Evolutionary conservation across 2,888 invertebrate genomes (phyloP).

Genomic region (Odontocerum albicorne): DNA sequence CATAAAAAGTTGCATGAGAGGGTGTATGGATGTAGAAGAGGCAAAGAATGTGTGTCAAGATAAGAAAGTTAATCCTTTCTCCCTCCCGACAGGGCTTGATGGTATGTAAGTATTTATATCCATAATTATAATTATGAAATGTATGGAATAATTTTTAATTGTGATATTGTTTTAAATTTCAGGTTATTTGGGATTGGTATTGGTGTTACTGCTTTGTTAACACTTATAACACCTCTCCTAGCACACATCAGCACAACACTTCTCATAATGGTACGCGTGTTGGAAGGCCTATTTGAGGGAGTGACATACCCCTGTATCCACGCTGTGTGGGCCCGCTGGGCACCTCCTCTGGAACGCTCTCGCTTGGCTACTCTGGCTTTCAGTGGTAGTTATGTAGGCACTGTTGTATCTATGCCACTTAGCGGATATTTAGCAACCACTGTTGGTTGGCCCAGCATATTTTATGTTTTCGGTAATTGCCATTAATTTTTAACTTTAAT

Average conservation of each 20-base stretch:
- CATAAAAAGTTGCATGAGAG: too few species aligned
- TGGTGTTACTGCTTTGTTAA: slow-evolving; percentile 75
- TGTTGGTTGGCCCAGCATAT: slow-evolving; percentile 80
- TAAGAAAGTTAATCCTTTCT: not conserved
- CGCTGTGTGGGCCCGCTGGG: slow-evolving; percentile 83
- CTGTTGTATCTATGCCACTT: slow-evolving; percentile 79
- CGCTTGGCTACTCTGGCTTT: slow-evolving; percentile 80
- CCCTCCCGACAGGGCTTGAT: not conserved
- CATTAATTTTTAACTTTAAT: slow-evolving; percentile 15
- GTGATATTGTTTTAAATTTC: slow-evolving; percentile 22
- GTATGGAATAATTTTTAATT: not conserved
- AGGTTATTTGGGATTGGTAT: slow-evolving; percentile 77
- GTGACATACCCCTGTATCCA: slow-evolving; percentile 80
- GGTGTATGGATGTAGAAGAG: too few species aligned
- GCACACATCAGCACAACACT: slow-evolving; percentile 71
- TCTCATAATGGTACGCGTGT: slow-evolving; percentile 70
- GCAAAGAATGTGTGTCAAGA: too few species aligned
- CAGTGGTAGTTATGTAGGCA: slow-evolving; percentile 84
- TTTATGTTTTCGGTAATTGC: slow-evolving; percentile 73
- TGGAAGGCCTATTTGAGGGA: slow-evolving; percentile 83
- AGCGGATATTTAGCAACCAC: slow-evolving; percentile 72
- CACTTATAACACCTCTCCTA: slow-evolving; percentile 77
- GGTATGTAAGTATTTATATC: not conserved
- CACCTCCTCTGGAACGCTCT: slow-evolving; percentile 76
- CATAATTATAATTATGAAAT: not conserved